These are phyloP conservation scores for Prochilodus magdalenae DNA, from an alignment of 2,113 vertebrate genomes.

Conservation along the genomic window DNA sequence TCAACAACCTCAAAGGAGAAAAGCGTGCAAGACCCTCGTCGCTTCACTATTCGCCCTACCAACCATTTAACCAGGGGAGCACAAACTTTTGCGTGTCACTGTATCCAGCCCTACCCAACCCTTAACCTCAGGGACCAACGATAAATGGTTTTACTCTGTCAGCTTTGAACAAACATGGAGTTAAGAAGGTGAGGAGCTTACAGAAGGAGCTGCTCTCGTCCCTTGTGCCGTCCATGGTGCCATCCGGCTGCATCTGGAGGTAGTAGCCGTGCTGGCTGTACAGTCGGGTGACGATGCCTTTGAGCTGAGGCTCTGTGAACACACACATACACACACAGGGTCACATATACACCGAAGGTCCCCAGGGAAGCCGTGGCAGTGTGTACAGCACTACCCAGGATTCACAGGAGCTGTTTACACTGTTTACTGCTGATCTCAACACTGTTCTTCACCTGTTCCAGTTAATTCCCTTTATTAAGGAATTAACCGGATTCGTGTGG, in stretches of 20 bases:
- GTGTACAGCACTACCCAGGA: not conserved
- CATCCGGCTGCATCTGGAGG: slow-evolving; percentile 87
- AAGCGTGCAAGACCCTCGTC: no score
- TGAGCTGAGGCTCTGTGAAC: slow-evolving; percentile 86
- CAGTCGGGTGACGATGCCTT: slow-evolving; percentile 88
- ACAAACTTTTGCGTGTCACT: no score
- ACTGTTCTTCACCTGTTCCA: not conserved
- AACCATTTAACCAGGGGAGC: no score
- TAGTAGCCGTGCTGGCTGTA: slow-evolving; percentile 89
- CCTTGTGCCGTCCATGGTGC: slow-evolving; percentile 84
- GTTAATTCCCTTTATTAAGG: not conserved
- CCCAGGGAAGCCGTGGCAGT: not conserved
- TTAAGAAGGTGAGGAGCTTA: slow-evolving; percentile 58
- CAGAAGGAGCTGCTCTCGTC: slow-evolving; percentile 81
- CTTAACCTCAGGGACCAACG: no score
- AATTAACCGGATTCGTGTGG: not conserved
- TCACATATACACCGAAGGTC: slow-evolving; percentile 21
- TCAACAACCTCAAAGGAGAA: no score
- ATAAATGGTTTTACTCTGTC: no score
- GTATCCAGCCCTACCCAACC: no score
- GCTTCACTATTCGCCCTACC: no score
- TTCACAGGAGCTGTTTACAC: not conserved
- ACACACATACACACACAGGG: slow-evolving; percentile 38
- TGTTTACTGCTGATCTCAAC: no score
- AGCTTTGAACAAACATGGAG: no score